These are phyloP conservation scores for Pegoplata infirma DNA, from an alignment of 2,888 invertebrate species.

Conservation along the genomic window DNA sequence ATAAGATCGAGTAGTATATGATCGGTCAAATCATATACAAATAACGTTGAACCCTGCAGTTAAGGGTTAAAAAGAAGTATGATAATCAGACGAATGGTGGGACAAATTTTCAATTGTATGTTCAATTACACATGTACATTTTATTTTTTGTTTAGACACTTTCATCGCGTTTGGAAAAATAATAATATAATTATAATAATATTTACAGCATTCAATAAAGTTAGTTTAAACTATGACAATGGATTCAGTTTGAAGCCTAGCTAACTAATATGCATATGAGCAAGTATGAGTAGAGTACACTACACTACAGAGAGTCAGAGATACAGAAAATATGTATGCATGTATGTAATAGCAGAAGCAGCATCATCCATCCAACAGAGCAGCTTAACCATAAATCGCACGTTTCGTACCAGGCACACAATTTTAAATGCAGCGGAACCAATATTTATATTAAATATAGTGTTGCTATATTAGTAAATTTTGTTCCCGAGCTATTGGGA, in stretches of 20 bases:
- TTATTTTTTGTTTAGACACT: slow-evolving; percentile 28
- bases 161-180: slow-evolving; percentile 16
- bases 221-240: slow-evolving; percentile 51
- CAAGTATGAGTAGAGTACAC: neutral
- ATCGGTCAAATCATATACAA: no score
- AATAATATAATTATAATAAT: slow-evolving; percentile 23
- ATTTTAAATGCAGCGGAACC: slow-evolving; percentile 49
- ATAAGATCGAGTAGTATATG: no score
- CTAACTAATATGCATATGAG: no score
- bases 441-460: slow-evolving; percentile 34
- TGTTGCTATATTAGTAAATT: slow-evolving; percentile 16
- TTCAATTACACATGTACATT: slow-evolving; percentile 19
- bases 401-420: slow-evolving; percentile 61
- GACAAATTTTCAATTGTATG: slow-evolving; percentile 30
- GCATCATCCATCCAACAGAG: slow-evolving; percentile 46
- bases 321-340: slow-evolving; percentile 10
- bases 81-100: neutral
- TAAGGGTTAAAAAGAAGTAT: no score
- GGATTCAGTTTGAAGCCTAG: slow-evolving; percentile 37
- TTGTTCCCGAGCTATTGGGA: no score
- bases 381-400: slow-evolving; percentile 51
- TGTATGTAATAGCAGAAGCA: slow-evolving; percentile 8
- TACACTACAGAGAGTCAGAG: slow-evolving; percentile 16
- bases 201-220: slow-evolving; percentile 45
- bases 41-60: no score